These are phyloP conservation scores for Ginglymostoma cirratum DNA, from an alignment of 2,113 vertebrate species.

Conservation along the genomic window DNA sequence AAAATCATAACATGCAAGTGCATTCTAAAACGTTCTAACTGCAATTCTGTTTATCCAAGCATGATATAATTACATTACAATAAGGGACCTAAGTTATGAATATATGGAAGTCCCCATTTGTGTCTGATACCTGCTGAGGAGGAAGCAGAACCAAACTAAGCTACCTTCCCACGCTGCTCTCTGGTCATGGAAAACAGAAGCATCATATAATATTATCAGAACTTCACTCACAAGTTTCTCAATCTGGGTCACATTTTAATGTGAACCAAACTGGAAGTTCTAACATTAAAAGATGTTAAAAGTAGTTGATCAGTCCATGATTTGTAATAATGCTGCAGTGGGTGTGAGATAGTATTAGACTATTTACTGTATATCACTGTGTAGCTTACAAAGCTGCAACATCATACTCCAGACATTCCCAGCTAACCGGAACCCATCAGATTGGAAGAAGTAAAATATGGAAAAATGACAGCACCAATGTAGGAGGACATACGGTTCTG, in stretches of 20 bases:
- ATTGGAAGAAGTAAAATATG: not conserved
- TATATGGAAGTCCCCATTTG: not conserved
- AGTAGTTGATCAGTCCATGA: not conserved
- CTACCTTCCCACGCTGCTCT: not conserved
- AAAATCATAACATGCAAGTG: not conserved
- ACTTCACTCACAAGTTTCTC: not conserved
- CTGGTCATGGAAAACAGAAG: not conserved
- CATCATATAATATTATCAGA: not conserved
- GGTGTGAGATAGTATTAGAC: not conserved
- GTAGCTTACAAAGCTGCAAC: not conserved
- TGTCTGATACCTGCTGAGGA: not conserved
- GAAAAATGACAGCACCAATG: not conserved
- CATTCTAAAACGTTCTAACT: not conserved
- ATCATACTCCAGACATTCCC: not conserved
- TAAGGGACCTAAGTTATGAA: not conserved
- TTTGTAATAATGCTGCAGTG: not conserved
- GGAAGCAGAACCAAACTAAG: not conserved
- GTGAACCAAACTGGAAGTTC: not conserved
- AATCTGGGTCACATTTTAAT: not conserved
- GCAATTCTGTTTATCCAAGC: not conserved
- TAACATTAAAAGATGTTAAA: not conserved
- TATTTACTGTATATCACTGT: not conserved
- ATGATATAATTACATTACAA: not conserved
- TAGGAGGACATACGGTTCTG: not conserved
- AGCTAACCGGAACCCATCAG: not conserved